phyloP scores from a whole-genome alignment of 2,888 invertebrate species.

The Aphodius sticticus region DNA sequence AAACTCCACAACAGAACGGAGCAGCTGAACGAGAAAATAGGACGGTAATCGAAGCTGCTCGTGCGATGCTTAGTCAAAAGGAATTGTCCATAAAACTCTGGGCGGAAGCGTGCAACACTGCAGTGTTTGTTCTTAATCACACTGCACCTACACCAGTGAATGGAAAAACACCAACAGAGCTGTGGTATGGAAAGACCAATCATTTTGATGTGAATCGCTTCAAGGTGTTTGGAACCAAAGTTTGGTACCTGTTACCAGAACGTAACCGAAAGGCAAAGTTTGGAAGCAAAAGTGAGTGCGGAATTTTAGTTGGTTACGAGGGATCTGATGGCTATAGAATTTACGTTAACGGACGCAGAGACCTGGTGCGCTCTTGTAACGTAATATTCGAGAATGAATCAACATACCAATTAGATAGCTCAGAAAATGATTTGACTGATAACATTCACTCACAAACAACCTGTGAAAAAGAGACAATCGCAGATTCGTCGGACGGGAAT shows the following conservation, averaged over 20 bases:
- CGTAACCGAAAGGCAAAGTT: background rate
- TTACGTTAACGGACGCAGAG: slow-evolving; percentile 33
- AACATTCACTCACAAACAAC: background rate
- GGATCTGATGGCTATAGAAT: slow-evolving; percentile 43
- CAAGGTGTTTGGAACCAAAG: background rate
- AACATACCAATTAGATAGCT: background rate
- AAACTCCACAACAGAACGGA: slow-evolving; percentile 55
- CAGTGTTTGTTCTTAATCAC: no score
- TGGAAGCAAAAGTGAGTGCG: slow-evolving; percentile 16
- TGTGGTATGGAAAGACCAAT: background rate
- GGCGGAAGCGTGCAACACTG: no score
- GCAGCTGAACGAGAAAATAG: slow-evolving; percentile 52
- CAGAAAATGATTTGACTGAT: background rate
- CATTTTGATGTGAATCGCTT: background rate
- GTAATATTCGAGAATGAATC: slow-evolving; percentile 21
- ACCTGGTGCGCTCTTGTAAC: slow-evolving; percentile 5
- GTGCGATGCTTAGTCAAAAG: slow-evolving; percentile 46
- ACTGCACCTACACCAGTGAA: slow-evolving; percentile 8
- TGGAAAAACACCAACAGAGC: background rate
- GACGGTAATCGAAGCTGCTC: slow-evolving; percentile 51
- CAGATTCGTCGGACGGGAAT: background rate
- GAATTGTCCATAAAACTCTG: no score
- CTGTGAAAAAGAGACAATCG: background rate
- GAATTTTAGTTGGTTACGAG: slow-evolving; percentile 45
- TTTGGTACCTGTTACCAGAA: background rate